These are phyloP conservation scores for Bellardia bayeri DNA, from an alignment of 2,888 invertebrate genomes.

Conservation along the genomic window DNA sequence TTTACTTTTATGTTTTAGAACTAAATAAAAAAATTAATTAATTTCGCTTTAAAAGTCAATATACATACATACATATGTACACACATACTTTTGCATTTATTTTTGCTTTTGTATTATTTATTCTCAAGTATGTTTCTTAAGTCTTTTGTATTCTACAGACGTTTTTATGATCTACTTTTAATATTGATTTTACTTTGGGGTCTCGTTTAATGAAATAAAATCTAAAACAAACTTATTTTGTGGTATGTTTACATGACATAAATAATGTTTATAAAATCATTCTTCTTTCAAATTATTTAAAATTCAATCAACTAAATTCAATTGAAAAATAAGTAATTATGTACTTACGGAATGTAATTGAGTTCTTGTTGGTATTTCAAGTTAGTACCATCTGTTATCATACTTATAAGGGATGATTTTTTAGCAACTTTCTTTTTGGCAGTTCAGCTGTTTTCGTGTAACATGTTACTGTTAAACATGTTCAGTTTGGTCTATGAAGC, in stretches of 20 bases:
- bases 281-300: not conserved
- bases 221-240: conserved; percentile 4
- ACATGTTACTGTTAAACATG: too few relatives aligned
- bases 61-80: too few relatives aligned
- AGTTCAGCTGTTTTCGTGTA: too few relatives aligned
- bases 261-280: not conserved
- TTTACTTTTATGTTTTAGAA: not conserved
- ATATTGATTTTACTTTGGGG: not conserved
- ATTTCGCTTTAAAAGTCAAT: conserved; percentile 3
- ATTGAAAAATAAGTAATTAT: not conserved
- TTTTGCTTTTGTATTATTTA: conserved; percentile 2
- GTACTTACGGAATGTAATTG: not conserved
- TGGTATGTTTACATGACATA: conserved; percentile 1
- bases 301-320: not conserved
- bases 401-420: too few relatives aligned
- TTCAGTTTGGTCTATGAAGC: too few relatives aligned
- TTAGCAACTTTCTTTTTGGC: too few relatives aligned
- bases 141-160: conserved; percentile 2
- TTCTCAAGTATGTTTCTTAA: conserved; percentile 1
- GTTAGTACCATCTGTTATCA: too few relatives aligned
- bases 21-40: conserved; percentile 2
- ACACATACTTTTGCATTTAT: not conserved
- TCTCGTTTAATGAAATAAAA: not conserved
- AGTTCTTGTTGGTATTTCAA: too few relatives aligned
- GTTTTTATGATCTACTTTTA: not conserved